These are phyloP conservation scores for Eupleurogrammus muticus DNA, from an alignment of 2,797 vertebrate genomes.

Conservation along the genomic window DNA sequence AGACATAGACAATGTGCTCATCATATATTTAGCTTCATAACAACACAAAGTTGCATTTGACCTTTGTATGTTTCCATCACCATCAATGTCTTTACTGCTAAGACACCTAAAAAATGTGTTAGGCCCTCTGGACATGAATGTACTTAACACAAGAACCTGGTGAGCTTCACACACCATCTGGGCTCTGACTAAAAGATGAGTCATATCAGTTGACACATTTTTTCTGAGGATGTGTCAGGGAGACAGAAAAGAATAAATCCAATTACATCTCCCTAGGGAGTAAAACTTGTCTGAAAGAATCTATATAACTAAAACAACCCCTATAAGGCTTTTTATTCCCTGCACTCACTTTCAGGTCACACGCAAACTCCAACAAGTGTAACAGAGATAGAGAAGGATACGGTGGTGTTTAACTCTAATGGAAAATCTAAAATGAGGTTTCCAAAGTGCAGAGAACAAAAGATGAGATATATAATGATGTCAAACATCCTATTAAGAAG, in stretches of 20 bases:
- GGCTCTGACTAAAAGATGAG: conserved; percentile 47
- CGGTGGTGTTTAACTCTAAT: no score
- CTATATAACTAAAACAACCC: conserved; percentile 27
- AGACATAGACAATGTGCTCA: no score
- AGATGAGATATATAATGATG: neutral
- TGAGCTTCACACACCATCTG: conserved; percentile 39
- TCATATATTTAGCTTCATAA: no score
- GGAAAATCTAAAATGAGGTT: no score
- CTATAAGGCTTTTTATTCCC: conserved; percentile 22
- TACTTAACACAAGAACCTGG: conserved; percentile 30
- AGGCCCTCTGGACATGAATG: conserved; percentile 11
- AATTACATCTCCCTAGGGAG: conserved; percentile 25
- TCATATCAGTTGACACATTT: conserved; percentile 30
- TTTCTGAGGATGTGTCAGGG: conserved; percentile 15
- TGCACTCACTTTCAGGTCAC: neutral
- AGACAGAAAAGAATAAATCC: conserved; percentile 35
- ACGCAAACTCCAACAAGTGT: conserved; percentile 5
- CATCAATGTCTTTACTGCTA: no score
- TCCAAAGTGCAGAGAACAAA: no score
- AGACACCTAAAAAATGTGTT: neutral
- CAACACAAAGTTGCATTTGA: no score
- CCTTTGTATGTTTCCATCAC: no score
- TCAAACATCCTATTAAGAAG: neutral
- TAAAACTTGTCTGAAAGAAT: conserved; percentile 43
- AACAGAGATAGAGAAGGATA: conserved; percentile 13